Evolutionary conservation across 2,113 vertebrate genomes (phyloP), one percentile per base, ranked within the genome.

Genomic region (Ceratotherium simum): DNA sequence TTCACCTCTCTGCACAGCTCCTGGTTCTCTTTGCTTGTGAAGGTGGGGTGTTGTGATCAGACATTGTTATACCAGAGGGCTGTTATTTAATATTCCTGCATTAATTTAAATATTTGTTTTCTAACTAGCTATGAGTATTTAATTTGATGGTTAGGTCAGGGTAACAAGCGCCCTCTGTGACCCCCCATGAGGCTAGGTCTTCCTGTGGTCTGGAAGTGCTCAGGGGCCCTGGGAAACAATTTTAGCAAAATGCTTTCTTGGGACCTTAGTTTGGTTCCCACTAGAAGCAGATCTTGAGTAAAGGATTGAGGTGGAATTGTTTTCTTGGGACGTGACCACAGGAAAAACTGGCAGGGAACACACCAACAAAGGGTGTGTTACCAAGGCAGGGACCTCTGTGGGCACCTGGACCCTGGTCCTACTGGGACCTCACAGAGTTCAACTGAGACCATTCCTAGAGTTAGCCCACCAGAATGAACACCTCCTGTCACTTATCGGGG

Each of bases 311-410:
- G 33, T 70, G 20, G 5, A 56, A 13, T 29, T 31, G 51, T 46
- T 82, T 87, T 51, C 27, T 51, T 54, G 39, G 56, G 25, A 93
- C 64, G 11, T 67, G 27, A 46, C 6, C 12, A 46, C 8, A 73
- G 31, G 21, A 67, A 88, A 65, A 46, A 20, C 6, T 16, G 11
- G 8, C 46, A 75, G 3, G 8, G 56, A 86, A 21, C 21, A 4
- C 1, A 27, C 14, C 21, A 17, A 2, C 27, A 27, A 17, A 78
- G 1, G 23, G 27, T 1, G 6, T 64, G 4, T 21, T 54, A 33
- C n/a, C 17, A 9, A 36, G 67, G 29, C 11, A 29, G 21, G 5
- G 10, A 13, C 13, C 25, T 73, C 36, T 7, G 2, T 39, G 65
- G 29, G 36, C 6, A n/a, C 48, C 48, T 51, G 64, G 9, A 51